Conservation (phyloP, 2,113 vertebrate genomes). For the Glaucidium brasilianum region DNA sequence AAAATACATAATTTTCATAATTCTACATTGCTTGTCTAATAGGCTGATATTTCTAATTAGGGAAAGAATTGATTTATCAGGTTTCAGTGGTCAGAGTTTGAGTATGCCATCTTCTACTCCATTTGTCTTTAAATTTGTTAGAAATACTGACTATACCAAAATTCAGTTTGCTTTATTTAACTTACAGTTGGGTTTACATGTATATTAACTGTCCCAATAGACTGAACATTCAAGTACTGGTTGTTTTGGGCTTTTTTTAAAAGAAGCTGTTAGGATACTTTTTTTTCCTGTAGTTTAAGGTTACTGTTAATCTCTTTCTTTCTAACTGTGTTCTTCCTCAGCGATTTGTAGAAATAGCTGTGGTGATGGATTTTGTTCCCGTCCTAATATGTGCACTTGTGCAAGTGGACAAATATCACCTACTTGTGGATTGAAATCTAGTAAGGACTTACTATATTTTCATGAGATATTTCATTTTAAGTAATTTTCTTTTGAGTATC, state of each 20-base stretch:
- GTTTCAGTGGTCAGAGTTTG: neutral
- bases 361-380: slow-evolving; percentile 88
- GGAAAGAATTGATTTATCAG: neutral
- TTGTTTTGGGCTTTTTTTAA: neutral
- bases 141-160: neutral
- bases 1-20: neutral
- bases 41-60: neutral
- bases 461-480: neutral
- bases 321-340: slow-evolving; percentile 53
- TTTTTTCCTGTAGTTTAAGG: neutral
- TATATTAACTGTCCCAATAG: neutral
- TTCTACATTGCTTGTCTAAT: neutral
- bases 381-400: slow-evolving; percentile 89
- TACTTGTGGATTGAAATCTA: slow-evolving; percentile 76
- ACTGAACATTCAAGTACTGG: neutral
- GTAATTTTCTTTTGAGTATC: neutral
- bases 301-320: neutral
- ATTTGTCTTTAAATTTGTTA: neutral
- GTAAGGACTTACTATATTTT: slow-evolving; percentile 38
- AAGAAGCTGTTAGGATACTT: neutral
- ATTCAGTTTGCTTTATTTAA: neutral
- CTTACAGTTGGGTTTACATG: neutral
- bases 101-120: neutral
- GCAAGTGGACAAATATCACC: slow-evolving; percentile 82
- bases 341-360: slow-evolving; percentile 87